Evolutionary conservation across 2,113 vertebrate species (phyloP).

Genomic region (Peromyscus polionotus): DNA sequence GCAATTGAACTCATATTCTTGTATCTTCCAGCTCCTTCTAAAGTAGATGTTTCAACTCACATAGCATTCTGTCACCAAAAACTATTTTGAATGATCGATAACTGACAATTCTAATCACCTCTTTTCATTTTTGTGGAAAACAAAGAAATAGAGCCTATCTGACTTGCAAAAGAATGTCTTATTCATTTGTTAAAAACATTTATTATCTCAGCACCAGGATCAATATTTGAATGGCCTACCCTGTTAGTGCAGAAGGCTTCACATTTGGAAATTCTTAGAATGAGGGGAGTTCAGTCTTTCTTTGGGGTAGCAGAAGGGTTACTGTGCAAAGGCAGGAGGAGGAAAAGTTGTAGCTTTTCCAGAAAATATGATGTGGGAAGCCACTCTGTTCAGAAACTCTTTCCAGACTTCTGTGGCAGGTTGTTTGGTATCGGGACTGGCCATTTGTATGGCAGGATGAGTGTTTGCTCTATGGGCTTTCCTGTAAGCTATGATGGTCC

Average conservation of each 20-base stretch:
- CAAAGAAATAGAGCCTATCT: conserved; percentile 23
- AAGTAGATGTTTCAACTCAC: conserved; percentile 16
- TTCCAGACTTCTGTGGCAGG: background rate
- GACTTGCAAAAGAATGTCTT: conserved; percentile 33
- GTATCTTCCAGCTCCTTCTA: conserved; percentile 41
- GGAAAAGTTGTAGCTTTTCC: background rate
- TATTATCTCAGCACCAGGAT: conserved; percentile 21
- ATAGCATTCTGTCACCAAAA: conserved; percentile 44
- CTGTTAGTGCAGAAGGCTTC: conserved; percentile 7
- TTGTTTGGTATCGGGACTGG: background rate
- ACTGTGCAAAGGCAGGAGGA: background rate
- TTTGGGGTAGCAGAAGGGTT: background rate
- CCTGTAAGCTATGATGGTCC: background rate
- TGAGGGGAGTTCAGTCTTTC: background rate
- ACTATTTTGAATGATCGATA: conserved; percentile 56
- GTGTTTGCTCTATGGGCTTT: background rate
- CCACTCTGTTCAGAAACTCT: background rate
- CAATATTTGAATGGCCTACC: background rate
- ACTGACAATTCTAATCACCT: background rate
- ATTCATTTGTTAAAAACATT: conserved; percentile 45
- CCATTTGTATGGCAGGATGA: background rate
- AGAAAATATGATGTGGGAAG: background rate
- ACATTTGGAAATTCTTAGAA: background rate
- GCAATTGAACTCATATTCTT: conserved; percentile 13
- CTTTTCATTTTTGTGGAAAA: conserved; percentile 41